Percentiles rank a stretch among this genome's conserved stretches.
Evolutionary conservation across 2,888 invertebrate species (phyloP).

Genomic region (Miltochrista miniata): DNA sequence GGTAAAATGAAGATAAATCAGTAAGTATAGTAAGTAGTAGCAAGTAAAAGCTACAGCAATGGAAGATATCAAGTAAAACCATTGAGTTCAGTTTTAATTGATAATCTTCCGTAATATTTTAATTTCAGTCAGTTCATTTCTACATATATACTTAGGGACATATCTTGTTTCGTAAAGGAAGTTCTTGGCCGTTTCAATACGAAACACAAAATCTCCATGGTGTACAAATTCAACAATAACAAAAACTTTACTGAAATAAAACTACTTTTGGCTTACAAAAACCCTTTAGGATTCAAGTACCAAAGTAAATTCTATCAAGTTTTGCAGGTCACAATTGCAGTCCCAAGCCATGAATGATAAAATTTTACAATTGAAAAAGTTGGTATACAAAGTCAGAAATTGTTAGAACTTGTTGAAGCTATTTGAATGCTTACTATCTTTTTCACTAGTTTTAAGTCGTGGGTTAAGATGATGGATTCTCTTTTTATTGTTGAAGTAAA

Average conservation of each 20-base stretch:
- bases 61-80: too few species aligned
- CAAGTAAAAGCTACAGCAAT: too few species aligned
- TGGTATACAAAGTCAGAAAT: constrained; percentile 4
- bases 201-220: neutral
- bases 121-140: too few species aligned
- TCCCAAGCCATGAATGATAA: constrained; percentile 12
- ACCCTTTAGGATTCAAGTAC: neutral
- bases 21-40: too few species aligned
- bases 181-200: too few species aligned
- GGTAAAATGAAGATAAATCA: too few species aligned
- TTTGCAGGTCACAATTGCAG: constrained; percentile 3
- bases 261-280: neutral
- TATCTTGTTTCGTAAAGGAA: too few species aligned
- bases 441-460: neutral
- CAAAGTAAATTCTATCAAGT: constrained; percentile 1
- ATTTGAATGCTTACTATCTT: constrained; percentile 8
- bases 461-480: too few species aligned
- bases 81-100: too few species aligned
- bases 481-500: too few species aligned
- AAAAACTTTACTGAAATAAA: neutral
- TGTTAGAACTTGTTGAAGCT: constrained; percentile 13
- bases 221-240: neutral
- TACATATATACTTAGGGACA: too few species aligned
- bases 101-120: too few species aligned
- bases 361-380: constrained; percentile 13